Conservation (phyloP, 2,113 vertebrate species). For the Leuciscus idus region DNA sequence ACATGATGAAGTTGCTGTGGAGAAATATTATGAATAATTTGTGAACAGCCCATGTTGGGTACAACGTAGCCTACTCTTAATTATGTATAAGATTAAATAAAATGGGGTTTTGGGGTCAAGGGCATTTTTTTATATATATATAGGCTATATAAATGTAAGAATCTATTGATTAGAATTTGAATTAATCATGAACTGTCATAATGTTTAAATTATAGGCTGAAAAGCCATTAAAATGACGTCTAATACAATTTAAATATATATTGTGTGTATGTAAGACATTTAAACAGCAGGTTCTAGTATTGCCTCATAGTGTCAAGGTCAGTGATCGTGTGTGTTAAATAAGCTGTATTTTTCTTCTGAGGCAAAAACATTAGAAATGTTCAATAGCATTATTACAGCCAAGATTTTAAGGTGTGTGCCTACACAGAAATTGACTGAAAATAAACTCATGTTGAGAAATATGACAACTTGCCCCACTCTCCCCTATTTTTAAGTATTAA, state of each 20-base stretch:
- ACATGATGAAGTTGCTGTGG: not conserved
- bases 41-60: not conserved
- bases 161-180: not conserved
- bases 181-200: not conserved
- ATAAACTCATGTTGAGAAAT: not conserved
- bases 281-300: not conserved
- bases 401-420: not conserved
- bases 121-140: not conserved
- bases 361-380: not conserved
- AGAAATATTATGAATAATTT: not conserved
- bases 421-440: not conserved
- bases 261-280: not conserved
- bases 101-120: constrained; percentile 28
- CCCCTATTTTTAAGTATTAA: not conserved
- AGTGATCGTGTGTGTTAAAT: constrained; percentile 1
- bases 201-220: not conserved
- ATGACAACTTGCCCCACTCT: not conserved
- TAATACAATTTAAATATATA: not conserved
- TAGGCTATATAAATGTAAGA: not conserved
- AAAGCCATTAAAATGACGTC: not conserved
- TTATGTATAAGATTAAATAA: not conserved
- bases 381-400: not conserved
- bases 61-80: not conserved
- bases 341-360: not conserved
- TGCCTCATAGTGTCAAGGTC: constrained; percentile 27